Base-by-base conservation (phyloP, 1,140 invertebrate genomes). In the Aphidius gifuensis region DNA sequence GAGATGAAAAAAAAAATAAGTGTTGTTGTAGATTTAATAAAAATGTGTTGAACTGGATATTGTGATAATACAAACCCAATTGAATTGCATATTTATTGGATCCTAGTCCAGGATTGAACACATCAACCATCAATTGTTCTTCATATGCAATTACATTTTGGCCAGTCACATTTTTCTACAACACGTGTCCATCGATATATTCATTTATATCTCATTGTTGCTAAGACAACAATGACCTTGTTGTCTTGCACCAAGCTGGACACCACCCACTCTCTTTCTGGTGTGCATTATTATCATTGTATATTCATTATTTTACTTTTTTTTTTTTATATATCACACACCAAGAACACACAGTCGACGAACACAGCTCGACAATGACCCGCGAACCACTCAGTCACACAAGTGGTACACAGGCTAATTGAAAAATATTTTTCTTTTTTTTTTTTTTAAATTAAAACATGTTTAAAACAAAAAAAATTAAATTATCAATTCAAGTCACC, bases 41-140 rank as follows among this genome's bases (percentile, higher is more conserved):
- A 57, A 46, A 57, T 45, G 69, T 64, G 63, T 53, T 64, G 57
- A 53, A 47, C 47, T 56, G 71, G 73, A 77, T 75, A 72, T 74
- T 71, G 69, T 76, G 72, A 77, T 72, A 77, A 79, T 80, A 79
- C 78, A 80, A 80, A 80, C 78, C 78, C 72, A 71, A 70, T 75
- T 67, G 23, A 32, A 76, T 69, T 32, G 23, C 23, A 32, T 32
- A 32, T 3, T 32, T 2, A 32, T 32, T 32, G 23, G 23, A 75
- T 80, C 16, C 16, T 16, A 16, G 16, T 16, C 68, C 69, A 65
- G 71, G 62, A 62, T 32, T 32, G 23, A 32, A 32, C 23, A 32
- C 23, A 32, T 32, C 23, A 67, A 72, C 58, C 56, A 65, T 72
- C 70, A 76, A 32, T 32, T 32, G 23, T 32, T 32, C 71, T 77